Conservation (phyloP, 2,888 invertebrate species). For the Papilio gigon region DNA sequence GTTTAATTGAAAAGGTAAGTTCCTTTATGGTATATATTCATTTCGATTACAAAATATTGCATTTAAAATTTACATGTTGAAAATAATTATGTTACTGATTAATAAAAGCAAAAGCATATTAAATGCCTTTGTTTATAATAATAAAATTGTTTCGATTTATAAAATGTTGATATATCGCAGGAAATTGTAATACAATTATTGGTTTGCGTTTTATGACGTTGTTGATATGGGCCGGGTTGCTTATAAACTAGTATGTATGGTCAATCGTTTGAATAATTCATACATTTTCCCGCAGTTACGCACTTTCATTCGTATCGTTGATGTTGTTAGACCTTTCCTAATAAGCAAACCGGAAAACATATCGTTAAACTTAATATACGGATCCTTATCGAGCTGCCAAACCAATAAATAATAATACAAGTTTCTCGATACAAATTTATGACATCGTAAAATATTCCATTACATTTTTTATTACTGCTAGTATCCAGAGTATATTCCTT, state of each 20-base stretch:
- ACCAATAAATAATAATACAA: slow-evolving; percentile 20
- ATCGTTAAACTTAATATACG: slow-evolving; percentile 27
- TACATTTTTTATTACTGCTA: slow-evolving; percentile 3
- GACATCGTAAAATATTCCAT: not conserved
- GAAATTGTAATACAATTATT: slow-evolving; percentile 27
- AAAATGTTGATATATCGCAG: slow-evolving; percentile 5
- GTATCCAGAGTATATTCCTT: not conserved
- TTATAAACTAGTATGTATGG: slow-evolving; percentile 29
- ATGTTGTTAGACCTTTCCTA: slow-evolving; percentile 33
- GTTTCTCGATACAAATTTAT: not conserved
- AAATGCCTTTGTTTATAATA: not conserved
- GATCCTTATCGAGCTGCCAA: slow-evolving; percentile 3
- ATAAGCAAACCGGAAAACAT: slow-evolving; percentile 19
- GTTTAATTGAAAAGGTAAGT: not conserved
- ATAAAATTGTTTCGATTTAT: not conserved
- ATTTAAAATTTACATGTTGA: too few species aligned
- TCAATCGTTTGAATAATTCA: slow-evolving; percentile 31
- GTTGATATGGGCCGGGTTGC: slow-evolving; percentile 22
- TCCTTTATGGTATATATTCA: not conserved
- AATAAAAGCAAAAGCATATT: too few species aligned
- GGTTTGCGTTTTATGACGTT: slow-evolving; percentile 29
- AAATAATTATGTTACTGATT: too few species aligned
- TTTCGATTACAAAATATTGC: too few species aligned
- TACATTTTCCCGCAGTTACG: slow-evolving; percentile 26
- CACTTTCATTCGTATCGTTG: slow-evolving; percentile 29